Percentiles rank a stretch among this genome's conserved stretches.
Conservation (phyloP, 2,113 vertebrate species). For the Rhineura floridana region DNA sequence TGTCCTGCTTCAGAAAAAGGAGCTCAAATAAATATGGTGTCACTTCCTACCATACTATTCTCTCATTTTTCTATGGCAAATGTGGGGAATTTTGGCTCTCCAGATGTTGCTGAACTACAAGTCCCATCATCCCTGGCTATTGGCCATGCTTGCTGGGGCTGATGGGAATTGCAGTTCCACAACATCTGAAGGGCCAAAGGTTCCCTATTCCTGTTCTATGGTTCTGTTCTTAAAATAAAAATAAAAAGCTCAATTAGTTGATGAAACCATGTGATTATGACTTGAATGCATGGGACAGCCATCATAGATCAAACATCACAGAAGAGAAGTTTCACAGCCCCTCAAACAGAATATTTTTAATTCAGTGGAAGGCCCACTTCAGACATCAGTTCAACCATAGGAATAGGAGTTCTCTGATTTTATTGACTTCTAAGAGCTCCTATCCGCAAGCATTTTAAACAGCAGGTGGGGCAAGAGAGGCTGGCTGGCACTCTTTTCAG, state of each 20-base stretch:
- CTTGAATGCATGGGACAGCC: neutral
- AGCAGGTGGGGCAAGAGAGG: too few relatives aligned
- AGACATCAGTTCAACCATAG: neutral
- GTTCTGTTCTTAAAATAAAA: neutral
- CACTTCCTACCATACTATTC: neutral
- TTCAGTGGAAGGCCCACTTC: neutral
- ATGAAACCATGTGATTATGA: neutral
- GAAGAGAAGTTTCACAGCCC: neutral
- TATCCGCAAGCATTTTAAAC: too few relatives aligned
- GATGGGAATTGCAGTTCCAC: too few relatives aligned
- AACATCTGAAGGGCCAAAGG: too few relatives aligned
- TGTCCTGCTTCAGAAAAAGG: neutral
- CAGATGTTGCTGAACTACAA: too few relatives aligned
- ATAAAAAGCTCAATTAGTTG: too few relatives aligned
- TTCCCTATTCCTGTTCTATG: neutral
- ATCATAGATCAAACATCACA: neutral
- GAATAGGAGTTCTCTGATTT: neutral
- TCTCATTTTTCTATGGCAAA: too few relatives aligned
- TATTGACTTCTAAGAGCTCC: neutral
- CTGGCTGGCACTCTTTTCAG: too few relatives aligned
- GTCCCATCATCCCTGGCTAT: too few relatives aligned
- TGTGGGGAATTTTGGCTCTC: too few relatives aligned
- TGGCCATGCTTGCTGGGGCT: too few relatives aligned
- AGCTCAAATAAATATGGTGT: neutral
- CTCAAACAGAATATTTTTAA: neutral